Conservation (phyloP, 2,888 invertebrate genomes). For the Tortrix viridana region DNA sequence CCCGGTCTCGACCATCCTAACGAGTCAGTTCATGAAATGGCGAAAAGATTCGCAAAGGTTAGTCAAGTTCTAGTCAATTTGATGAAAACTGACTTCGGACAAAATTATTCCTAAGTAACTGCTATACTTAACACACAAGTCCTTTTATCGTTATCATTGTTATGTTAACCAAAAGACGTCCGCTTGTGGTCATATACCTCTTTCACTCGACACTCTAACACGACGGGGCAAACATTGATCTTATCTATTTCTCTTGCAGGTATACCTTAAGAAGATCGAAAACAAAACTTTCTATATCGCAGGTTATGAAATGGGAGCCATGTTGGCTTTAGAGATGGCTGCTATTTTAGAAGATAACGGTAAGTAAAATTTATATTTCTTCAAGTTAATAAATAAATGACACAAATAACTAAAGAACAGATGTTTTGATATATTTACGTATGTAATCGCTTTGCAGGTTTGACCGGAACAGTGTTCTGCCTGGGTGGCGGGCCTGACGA, state of each 20-base stretch:
- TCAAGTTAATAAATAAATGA: not conserved
- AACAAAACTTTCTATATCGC: constrained; percentile 55
- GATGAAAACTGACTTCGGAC: too few relatives aligned
- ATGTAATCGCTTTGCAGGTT: constrained; percentile 47
- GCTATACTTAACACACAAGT: too few relatives aligned
- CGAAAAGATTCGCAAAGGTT: constrained; percentile 51
- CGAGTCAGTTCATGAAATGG: constrained; percentile 51
- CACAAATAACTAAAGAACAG: not conserved
- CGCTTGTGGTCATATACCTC: too few relatives aligned
- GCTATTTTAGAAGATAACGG: constrained; percentile 60
- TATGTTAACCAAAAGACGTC: too few relatives aligned
- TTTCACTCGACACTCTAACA: too few relatives aligned
- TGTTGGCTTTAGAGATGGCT: constrained; percentile 60
- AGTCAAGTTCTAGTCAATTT: too few relatives aligned
- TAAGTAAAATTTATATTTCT: constrained; percentile 37
- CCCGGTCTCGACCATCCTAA: constrained; percentile 51
- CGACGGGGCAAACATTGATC: too few relatives aligned
- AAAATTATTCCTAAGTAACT: too few relatives aligned
- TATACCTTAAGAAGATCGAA: constrained; percentile 48
- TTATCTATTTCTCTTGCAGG: constrained; percentile 44
- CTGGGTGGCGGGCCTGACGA: constrained; percentile 60
- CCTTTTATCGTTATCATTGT: too few relatives aligned
- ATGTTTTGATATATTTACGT: too few relatives aligned
- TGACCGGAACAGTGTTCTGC: constrained; percentile 59
- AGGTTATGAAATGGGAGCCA: constrained; percentile 62